phyloP scores from a whole-genome alignment of 2,888 invertebrate species.

The Calliopum simillimum region DNA sequence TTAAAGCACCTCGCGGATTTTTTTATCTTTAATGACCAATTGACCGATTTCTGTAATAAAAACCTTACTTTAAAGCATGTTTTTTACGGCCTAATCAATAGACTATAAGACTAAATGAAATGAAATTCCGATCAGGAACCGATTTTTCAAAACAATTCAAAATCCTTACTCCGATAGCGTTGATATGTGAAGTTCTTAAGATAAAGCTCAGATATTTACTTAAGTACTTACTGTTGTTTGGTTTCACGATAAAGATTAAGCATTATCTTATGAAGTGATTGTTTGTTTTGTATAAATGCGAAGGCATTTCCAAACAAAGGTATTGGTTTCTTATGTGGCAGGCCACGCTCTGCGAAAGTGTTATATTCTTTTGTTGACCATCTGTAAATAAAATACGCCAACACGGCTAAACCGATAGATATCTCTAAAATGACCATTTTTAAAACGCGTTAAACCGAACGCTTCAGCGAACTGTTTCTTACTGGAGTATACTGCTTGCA shows the following conservation, averaged over 20 bases:
- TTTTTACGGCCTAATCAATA: no score
- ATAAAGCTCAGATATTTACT: background rate
- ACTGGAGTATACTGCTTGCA: background rate
- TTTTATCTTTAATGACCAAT: no score
- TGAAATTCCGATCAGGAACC: no score
- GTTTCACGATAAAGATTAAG: constrained; percentile 43
- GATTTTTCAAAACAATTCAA: no score
- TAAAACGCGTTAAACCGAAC: background rate
- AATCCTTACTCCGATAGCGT: background rate
- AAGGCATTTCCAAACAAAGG: constrained; percentile 53
- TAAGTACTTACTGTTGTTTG: constrained; percentile 20
- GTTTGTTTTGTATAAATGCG: constrained; percentile 26
- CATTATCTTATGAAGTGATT: constrained; percentile 46
- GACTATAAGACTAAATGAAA: no score
- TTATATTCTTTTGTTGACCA: constrained; percentile 49
- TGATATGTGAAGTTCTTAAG: background rate
- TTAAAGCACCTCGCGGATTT: no score
- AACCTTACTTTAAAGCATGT: no score
- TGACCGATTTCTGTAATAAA: no score
- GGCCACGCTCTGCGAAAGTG: constrained; percentile 50
- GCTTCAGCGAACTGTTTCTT: background rate
- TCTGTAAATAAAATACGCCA: constrained; percentile 47
- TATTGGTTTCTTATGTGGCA: constrained; percentile 52
- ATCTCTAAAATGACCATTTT: constrained; percentile 39
- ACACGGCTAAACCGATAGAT: constrained; percentile 35